Base-by-base conservation (phyloP, 53 echinoderm and acorn worm genomes). In the Arbacia lixula region DNA sequence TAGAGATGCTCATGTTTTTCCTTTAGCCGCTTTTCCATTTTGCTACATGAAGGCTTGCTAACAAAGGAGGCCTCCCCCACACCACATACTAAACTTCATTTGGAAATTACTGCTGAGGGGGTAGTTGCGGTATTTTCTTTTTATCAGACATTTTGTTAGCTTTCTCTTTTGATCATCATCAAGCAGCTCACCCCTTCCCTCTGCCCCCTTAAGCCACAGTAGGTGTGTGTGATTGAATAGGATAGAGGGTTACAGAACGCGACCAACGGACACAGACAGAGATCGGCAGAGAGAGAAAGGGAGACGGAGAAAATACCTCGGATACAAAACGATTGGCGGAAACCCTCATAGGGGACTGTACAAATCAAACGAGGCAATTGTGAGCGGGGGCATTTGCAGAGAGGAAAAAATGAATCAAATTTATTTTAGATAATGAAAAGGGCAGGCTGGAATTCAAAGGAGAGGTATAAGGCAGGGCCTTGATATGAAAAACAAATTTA, bases 401-500 rank as follows among this genome's bases (percentile, higher is more conserved):
- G n/a, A 46, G 46, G 46, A 14, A 50, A 74, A 74, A 74, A 74
- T 74, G 74, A 74, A 74, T 74, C 74, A 74, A 74, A 74, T 74
- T 74, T 74, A 74, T 74, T 53, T 53, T 74, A 74, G 74, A 74
- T 74, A 74, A 74, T 74, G 74, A 74, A 74, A 69, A 53, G 74
- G 74, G 53, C 53, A 52, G 51, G 74, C 51, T 5, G 28, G 74
- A 74, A 52, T 43, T 53, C 74, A 74, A 17, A 34, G 14, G 46
- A 34, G 33, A 30, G 43, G 69, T 26, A 34, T 74, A 74, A 74
- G 74, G 51, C 20, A 0, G 74, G 50, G 74, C 25, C 74, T 34
- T 74, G 74, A 74, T 74, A 74, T 74, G 74, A 74, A 74, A 74
- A 74, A 53, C 74, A 74, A 74, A 74, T 74, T 58, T 58, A 77